Evolutionary conservation across 1,140 invertebrate genomes (phyloP).

Genomic region (Zaprionus ornatus): DNA sequence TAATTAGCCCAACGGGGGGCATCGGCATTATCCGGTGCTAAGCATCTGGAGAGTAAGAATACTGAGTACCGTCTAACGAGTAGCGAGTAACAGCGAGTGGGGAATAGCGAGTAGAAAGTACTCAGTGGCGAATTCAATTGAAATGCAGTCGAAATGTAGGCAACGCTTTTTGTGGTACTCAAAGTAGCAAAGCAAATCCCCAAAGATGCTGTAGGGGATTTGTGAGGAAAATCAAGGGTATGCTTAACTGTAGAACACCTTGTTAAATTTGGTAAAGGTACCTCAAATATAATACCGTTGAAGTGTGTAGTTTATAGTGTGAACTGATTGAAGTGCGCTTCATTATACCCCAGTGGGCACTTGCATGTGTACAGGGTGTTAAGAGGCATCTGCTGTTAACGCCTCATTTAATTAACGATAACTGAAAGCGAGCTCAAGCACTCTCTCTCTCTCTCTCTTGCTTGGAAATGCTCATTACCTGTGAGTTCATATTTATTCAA

Average conservation of each 20-base stretch:
- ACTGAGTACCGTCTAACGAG: not conserved
- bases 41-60: slow-evolving; percentile 4
- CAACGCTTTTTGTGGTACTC: slow-evolving; percentile 36
- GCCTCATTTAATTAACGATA: slow-evolving; percentile 78
- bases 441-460: not conserved
- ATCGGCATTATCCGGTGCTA: slow-evolving; percentile 32
- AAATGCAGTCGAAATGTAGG: slow-evolving; percentile 30
- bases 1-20: slow-evolving; percentile 59
- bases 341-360: not conserved
- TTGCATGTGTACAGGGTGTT: slow-evolving; percentile 8
- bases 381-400: slow-evolving; percentile 44
- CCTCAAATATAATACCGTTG: not conserved
- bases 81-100: not conserved
- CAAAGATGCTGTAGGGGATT: too few species aligned
- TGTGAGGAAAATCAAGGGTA: not conserved
- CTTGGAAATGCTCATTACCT: slow-evolving; percentile 56
- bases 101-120: not conserved
- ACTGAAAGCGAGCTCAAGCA: slow-evolving; percentile 13
- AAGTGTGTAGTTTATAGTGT: not conserved
- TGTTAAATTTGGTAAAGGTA: not conserved
- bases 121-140: not conserved
- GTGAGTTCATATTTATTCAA: slow-evolving; percentile 60
- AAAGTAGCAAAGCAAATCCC: slow-evolving; percentile 4
- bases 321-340: not conserved
- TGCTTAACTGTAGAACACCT: not conserved